Evolutionary conservation across 1,140 invertebrate species (phyloP), one percentile per base, ranked within the genome.

Genomic region (Probaryconus sp.): DNA sequence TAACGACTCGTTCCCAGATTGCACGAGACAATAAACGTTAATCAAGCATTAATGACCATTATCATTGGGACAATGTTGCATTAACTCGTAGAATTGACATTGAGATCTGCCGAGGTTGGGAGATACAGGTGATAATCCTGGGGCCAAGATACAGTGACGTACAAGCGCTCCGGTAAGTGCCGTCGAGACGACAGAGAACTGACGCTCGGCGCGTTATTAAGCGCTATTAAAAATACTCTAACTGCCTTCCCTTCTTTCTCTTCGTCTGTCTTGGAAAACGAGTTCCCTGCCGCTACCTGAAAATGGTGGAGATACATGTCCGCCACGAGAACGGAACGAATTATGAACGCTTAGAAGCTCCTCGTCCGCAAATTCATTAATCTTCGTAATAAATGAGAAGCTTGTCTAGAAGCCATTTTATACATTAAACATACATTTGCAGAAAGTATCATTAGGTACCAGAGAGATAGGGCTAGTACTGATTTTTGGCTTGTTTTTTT

Each of bases 181-280:
- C 43, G 35, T 55, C 76, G 56, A 76, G 65, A 68, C 63, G 65
- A 68, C 63, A 50, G 37, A 45, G 65, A 56, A 63, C 42, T 61
- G 68, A 61, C 58, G 63, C 31, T 20, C 31, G 48, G 38, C 38
- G n/a, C 55, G 69, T 75, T 74, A 81, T 81, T 79, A 79, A 74
- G 48, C 48, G 31, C 56, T 61, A 75, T 78, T 77, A 70, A 80
- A 80, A 78, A 76, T 65, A 70, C 31, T 10, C 14, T 5, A n/a
- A 28, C 50, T 48, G 13, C 16, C 9, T 20, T 45, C 17, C 35
- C 20, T 47, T 37, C 31, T 0, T 35, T 40, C 13, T 17, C 38
- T 37, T 18, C 28, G 33, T 47, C 11, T 17, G 26, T 55, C 55
- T 65, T 38, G 37, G 37, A 56, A 56, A 40, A 56, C 43, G 48